A percentile compares a stretch with the other conserved stretches of the same genome.
These are phyloP conservation scores for Rhea americana DNA, from an alignment of 2,113 vertebrate species.

Conservation along the genomic window DNA sequence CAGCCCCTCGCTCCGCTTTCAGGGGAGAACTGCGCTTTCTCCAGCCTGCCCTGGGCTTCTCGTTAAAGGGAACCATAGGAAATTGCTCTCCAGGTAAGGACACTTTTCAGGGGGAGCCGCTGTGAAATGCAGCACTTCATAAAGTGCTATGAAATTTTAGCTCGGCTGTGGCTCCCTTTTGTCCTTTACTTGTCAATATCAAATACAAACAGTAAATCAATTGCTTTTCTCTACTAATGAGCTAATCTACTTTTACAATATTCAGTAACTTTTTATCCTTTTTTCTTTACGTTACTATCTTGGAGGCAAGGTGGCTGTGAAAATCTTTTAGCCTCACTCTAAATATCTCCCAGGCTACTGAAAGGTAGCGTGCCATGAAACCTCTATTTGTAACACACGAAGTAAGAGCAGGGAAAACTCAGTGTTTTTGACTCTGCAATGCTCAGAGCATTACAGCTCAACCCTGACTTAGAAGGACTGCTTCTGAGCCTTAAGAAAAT, in stretches of 20 bases:
- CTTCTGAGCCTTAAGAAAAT: not conserved
- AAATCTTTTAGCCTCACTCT: not conserved
- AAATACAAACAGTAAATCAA: not conserved
- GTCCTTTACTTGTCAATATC: not conserved
- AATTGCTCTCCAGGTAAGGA: not conserved
- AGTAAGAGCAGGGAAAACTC: not conserved
- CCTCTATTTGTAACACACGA: not conserved
- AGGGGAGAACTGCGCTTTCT: not conserved
- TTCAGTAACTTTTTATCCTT: not conserved
- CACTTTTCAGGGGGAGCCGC: not conserved
- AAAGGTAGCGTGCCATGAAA: not conserved
- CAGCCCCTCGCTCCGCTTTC: not conserved
- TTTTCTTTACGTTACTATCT: not conserved
- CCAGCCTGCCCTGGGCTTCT: not conserved
- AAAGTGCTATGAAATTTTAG: conserved; percentile 4
- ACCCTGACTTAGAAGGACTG: not conserved
- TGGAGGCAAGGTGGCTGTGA: not conserved
- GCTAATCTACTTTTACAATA: not conserved
- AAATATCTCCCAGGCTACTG: not conserved
- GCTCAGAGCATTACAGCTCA: not conserved
- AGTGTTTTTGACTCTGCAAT: not conserved
- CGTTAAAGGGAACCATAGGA: not conserved
- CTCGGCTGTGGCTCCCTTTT: not conserved
- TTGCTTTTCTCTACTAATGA: not conserved
- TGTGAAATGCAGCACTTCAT: conserved; percentile 29